These are phyloP conservation scores for Battus philenor DNA, from an alignment of 1,140 invertebrate genomes.

Conservation along the genomic window DNA sequence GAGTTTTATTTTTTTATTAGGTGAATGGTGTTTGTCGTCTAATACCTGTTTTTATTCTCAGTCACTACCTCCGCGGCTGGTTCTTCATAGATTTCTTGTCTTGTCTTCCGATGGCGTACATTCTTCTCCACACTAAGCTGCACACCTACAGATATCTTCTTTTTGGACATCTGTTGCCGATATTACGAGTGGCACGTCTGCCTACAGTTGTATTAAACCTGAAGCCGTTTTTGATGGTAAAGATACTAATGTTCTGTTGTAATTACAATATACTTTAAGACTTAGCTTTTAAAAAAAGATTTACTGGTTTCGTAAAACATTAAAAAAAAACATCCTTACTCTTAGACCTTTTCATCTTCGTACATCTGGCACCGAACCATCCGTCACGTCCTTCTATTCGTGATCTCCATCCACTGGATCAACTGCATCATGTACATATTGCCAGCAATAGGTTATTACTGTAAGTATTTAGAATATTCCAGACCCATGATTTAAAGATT, in stretches of 20 bases:
- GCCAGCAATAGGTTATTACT: slow-evolving; percentile 23
- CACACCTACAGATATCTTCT: background rate
- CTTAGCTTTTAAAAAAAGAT: too few species aligned
- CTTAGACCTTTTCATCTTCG: slow-evolving; percentile 24
- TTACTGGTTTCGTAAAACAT: too few species aligned
- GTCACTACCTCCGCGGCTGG: slow-evolving; percentile 3
- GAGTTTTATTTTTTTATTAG: too few species aligned
- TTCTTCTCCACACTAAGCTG: background rate
- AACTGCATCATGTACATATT: slow-evolving; percentile 28
- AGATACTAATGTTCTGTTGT: too few species aligned
- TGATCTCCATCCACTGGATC: slow-evolving; percentile 24
- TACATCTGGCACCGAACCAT: slow-evolving; percentile 24
- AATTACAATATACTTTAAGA: too few species aligned
- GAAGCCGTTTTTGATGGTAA: slow-evolving; percentile 2
- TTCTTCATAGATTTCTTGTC: slow-evolving; percentile 1
- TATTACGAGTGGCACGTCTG: background rate
- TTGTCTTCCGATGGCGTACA: background rate
- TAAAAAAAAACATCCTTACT: too few species aligned
- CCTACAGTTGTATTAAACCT: background rate
- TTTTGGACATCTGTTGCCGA: background rate
- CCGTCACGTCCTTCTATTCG: slow-evolving; percentile 16
- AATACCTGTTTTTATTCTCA: background rate
- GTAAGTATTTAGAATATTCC: slow-evolving; percentile 21
- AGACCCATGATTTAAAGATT: background rate
- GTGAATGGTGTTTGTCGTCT: background rate